Evolutionary conservation across 1,140 invertebrate species (phyloP).

Genomic region (Trachymyrmex cornetzi): DNA sequence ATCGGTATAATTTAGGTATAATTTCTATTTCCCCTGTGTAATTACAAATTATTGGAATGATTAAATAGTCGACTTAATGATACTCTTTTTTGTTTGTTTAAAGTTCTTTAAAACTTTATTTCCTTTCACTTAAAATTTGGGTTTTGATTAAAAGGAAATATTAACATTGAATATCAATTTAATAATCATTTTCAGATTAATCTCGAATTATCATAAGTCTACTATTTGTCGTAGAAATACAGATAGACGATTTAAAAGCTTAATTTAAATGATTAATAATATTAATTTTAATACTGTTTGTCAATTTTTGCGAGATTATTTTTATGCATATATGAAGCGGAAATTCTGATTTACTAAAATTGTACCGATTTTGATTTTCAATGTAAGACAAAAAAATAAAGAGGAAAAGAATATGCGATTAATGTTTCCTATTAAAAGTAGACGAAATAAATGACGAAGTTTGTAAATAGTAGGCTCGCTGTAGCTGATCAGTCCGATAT

Average conservation of each 20-base stretch:
- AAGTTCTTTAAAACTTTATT: background rate
- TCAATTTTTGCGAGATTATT: background rate
- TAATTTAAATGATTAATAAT: background rate
- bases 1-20: slow-evolving; percentile 22
- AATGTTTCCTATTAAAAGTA: slow-evolving; percentile 80
- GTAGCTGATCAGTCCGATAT: slow-evolving; percentile 79
- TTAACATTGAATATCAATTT: background rate
- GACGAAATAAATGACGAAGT: slow-evolving; percentile 63
- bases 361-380: slow-evolving; percentile 21
- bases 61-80: background rate
- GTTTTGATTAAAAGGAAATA: background rate
- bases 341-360: slow-evolving; percentile 2
- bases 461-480: slow-evolving; percentile 82
- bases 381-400: slow-evolving; percentile 22
- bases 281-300: slow-evolving; percentile 2
- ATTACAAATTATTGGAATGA: background rate
- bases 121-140: background rate
- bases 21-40: background rate
- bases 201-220: background rate
- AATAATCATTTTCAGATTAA: background rate
- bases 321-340: background rate
- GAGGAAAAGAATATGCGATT: slow-evolving; percentile 66
- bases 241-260: slow-evolving; percentile 1
- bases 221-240: background rate
- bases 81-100: background rate